These are phyloP conservation scores for Pemphigus obesinymphae DNA, from an alignment of 1,140 invertebrate species.

Conservation along the genomic window DNA sequence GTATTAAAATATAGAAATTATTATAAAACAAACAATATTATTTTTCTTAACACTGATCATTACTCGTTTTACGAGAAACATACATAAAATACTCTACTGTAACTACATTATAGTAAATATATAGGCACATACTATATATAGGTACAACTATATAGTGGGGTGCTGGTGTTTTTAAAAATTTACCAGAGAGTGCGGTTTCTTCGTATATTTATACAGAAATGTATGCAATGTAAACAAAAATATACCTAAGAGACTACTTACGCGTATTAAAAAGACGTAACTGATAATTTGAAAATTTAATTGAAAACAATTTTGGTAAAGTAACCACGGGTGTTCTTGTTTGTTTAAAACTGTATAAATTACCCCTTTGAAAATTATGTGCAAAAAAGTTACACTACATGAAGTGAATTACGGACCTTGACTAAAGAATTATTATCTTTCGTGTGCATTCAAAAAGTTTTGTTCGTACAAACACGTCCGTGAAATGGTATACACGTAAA, in stretches of 20 bases:
- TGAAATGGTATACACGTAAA: constrained; percentile 9
- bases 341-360: neutral
- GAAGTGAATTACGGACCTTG: neutral
- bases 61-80: neutral
- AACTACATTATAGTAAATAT: no score
- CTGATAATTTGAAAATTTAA: neutral
- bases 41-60: neutral
- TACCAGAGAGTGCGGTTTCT: no score
- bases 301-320: neutral
- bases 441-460: constrained; percentile 23
- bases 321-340: neutral
- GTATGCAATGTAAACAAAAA: neutral
- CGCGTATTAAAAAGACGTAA: neutral
- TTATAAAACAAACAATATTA: neutral
- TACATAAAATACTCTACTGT: neutral
- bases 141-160: neutral
- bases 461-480: neutral
- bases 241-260: neutral
- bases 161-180: no score
- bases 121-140: no score
- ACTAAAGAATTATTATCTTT: constrained; percentile 39
- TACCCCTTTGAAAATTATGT: neutral
- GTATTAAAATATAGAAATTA: no score
- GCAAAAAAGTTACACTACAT: neutral
- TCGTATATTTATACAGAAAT: neutral